A percentile compares a stretch with the other conserved stretches of the same genome.
phyloP scores from a whole-genome alignment of 2,113 vertebrate species.

The Cichladusa arquata region DNA sequence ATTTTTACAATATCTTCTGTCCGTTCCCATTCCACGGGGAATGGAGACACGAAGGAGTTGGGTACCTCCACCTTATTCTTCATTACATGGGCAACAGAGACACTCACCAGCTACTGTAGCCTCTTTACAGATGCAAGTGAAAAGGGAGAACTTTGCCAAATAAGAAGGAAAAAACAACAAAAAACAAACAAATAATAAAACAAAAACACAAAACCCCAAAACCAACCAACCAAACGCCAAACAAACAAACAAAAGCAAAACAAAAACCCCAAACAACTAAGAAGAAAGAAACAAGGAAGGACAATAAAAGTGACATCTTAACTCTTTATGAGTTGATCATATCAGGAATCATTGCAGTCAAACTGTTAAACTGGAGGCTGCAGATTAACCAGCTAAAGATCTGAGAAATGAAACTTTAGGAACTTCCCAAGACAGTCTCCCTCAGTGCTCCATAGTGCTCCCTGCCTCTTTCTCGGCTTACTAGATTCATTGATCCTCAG shows the following conservation, averaged over 20 bases:
- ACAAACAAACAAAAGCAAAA: no score
- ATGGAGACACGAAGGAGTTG: not conserved
- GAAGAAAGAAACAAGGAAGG: not conserved
- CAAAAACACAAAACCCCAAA: not conserved
- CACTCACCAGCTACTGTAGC: not conserved
- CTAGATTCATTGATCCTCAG: not conserved
- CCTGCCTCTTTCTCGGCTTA: not conserved
- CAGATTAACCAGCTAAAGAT: not conserved
- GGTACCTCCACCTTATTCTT: not conserved
- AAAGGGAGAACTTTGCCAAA: not conserved
- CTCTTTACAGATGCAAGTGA: not conserved
- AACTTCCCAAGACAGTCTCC: not conserved
- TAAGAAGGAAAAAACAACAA: not conserved
- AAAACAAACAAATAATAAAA: not conserved
- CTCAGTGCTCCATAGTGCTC: not conserved
- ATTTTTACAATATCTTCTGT: not conserved
- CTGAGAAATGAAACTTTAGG: not conserved
- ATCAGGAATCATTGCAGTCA: not conserved
- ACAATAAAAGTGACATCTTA: not conserved
- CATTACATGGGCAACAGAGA: not conserved
- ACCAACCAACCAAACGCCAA: not conserved
- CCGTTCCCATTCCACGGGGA: not conserved
- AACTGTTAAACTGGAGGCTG: not conserved
- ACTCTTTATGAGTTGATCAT: not conserved
- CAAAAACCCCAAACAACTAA: not conserved